Evolutionary conservation across 2,797 vertebrate genomes (phyloP), one percentile per base, ranked within the genome.

Genomic region (Clarias platycephalus): DNA sequence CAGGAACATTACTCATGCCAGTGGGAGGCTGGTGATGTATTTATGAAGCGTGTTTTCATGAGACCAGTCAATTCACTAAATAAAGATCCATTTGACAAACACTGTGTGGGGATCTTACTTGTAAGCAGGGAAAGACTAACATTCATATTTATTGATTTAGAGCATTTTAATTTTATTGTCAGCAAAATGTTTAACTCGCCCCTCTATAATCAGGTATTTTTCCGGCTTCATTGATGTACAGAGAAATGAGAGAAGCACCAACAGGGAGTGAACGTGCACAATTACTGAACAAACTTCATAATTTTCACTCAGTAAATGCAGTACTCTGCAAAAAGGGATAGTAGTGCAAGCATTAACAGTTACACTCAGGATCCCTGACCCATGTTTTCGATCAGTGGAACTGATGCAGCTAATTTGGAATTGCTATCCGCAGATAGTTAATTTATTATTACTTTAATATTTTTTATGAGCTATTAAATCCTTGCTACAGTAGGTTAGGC

Each of bases 1-100:
- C 57, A 81, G 75, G 34, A 55, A 34, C 13, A 64, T 62, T 67
- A 74, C 63, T 83, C n/a, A 81, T 63, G 68, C 62, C 62, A 81
- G 70, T 49, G 64, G 31, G 26, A n/a, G 24, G n/a, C 8, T 15
- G 18, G 8, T 34, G 58, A 63, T 63, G 34, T n/a, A 37, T 9
- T 67, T n/a, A 37, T 66, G 8, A 13, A 34, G 40, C 28, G 55
- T 22, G 53, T 63, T 55, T 53, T 34, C 60, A 76, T 28, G 34
- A 79, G 18, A 22, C 10, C 55, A 34, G 12, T 71, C 4, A 62
- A 53, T 63, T 53, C 2, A 34, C 13, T 12, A 63, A 84, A 37
- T 34, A 26, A 71, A 20, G 26, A 37, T 63, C 9, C 16, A 2
- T 31, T 24, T 34, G 20, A 62, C 7, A 34, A 71, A 20, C 15